These are phyloP conservation scores for Rhagologus leucostigma DNA, from an alignment of 2,113 vertebrate species.

Conservation along the genomic window DNA sequence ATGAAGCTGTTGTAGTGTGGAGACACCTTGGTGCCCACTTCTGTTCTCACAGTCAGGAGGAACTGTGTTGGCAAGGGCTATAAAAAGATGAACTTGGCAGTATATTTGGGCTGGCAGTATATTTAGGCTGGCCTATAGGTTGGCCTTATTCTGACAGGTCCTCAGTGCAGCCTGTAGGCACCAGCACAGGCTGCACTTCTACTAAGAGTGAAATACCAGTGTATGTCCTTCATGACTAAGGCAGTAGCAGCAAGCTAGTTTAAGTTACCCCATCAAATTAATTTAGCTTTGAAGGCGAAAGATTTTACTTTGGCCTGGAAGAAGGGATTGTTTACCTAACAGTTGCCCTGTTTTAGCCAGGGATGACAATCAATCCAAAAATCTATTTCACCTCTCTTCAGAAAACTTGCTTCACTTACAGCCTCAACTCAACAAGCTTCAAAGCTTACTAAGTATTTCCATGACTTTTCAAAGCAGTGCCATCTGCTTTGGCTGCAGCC, in stretches of 20 bases:
- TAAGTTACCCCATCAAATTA: background rate
- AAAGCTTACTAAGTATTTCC: background rate
- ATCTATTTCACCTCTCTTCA: background rate
- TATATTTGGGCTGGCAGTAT: background rate
- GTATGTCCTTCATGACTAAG: background rate
- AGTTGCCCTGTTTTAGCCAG: background rate
- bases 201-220: rapidly evolving
- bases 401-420: background rate
- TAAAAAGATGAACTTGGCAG: background rate
- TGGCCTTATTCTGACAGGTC: background rate
- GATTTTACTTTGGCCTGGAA: background rate
- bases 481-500: background rate
- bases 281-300: background rate
- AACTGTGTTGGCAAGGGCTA: background rate
- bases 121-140: background rate
- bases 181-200: background rate
- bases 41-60: background rate
- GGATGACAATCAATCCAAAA: background rate
- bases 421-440: background rate
- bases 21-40: background rate
- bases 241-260: background rate
- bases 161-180: background rate
- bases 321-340: background rate
- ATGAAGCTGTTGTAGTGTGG: background rate
- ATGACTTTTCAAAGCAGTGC: background rate